A percentile compares a stretch with the other conserved stretches of the same genome.
phyloP scores from a whole-genome alignment of 2,888 invertebrate genomes.

The Harpalus rufipes region DNA sequence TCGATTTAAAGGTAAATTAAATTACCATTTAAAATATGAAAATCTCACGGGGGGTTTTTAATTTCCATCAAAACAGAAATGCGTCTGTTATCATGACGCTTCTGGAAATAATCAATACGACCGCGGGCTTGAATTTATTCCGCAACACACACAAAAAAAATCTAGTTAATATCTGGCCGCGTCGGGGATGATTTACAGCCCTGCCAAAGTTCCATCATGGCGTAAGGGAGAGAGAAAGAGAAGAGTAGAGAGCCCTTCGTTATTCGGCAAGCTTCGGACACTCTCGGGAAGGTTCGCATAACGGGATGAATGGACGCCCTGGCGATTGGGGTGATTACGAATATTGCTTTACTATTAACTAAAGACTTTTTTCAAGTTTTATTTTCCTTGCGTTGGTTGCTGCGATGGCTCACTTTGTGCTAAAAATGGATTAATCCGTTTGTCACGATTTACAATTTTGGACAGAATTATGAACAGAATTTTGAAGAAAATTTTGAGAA shows the following conservation, averaged over 20 bases:
- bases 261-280: conserved; percentile 19
- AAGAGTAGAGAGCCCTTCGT: conserved; percentile 47
- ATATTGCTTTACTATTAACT: conserved; percentile 27
- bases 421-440: no score
- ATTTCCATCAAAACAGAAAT: conserved; percentile 56
- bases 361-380: no score
- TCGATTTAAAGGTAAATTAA: conserved; percentile 54
- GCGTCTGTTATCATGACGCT: conserved; percentile 60
- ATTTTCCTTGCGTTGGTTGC: no score
- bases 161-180: conserved; percentile 67
- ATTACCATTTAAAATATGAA: conserved; percentile 49
- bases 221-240: conserved; percentile 50
- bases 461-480: no score
- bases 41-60: conserved; percentile 48
- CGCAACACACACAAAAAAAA: conserved; percentile 67
- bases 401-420: no score
- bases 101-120: conserved; percentile 65
- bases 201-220: conserved; percentile 67
- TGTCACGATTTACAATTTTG: no score
- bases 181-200: conserved; percentile 63
- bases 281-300: conserved; percentile 39
- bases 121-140: conserved; percentile 64
- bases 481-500: no score
- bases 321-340: background rate
- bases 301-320: conserved; percentile 46